These are phyloP conservation scores for Chamaetylas fuelleborni DNA, from an alignment of 2,113 vertebrate genomes.

Conservation along the genomic window DNA sequence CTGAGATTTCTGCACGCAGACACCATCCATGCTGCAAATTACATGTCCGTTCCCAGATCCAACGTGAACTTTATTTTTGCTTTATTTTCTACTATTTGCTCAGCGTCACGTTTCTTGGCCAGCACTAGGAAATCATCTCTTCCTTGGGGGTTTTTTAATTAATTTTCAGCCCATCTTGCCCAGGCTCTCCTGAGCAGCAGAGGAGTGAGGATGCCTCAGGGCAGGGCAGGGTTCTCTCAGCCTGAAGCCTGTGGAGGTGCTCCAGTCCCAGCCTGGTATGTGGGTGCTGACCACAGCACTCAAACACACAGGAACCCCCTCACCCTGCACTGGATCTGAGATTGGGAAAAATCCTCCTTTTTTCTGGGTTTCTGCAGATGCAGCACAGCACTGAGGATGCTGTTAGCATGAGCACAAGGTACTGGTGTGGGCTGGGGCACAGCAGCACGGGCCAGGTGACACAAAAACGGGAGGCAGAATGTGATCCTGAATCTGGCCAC, in stretches of 20 bases:
- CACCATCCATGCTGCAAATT: neutral
- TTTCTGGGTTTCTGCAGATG: neutral
- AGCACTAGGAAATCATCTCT: neutral
- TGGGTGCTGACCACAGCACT: fast-evolving
- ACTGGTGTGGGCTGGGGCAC: neutral
- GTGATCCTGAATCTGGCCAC: fast-evolving
- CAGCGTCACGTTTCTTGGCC: neutral
- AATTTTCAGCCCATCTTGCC: neutral
- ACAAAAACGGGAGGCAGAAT: neutral
- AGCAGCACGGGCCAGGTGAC: neutral
- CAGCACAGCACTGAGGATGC: neutral
- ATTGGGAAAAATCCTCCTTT: neutral
- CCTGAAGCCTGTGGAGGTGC: neutral
- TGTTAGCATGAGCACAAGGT: fast-evolving
- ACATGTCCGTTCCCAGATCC: neutral
- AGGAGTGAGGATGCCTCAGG: neutral
- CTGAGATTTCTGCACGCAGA: neutral
- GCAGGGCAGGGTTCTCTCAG: neutral
- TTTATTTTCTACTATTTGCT: constrained; percentile 19
- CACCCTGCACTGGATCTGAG: fast-evolving
- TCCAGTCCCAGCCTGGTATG: neutral
- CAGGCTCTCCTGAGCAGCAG: neutral
- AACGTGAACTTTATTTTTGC: neutral
- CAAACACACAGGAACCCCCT: fast-evolving
- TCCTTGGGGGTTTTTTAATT: neutral